Evolutionary conservation across 2,888 invertebrate genomes (phyloP).

Genomic region (Nomada ferruginata): DNA sequence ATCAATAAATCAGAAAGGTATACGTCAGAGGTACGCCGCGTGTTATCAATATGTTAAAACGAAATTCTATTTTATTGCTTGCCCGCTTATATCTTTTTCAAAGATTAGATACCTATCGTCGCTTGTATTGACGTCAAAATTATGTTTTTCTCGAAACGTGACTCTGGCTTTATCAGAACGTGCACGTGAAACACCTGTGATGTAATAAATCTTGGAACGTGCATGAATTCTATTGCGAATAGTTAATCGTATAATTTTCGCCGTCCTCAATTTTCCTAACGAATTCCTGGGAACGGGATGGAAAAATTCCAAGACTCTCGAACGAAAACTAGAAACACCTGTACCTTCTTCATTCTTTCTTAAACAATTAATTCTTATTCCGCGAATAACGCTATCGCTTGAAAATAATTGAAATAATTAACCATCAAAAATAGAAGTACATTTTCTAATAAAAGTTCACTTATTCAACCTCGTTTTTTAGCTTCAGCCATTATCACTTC

Average conservation of each 20-base stretch:
- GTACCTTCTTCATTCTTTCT: too few relatives aligned
- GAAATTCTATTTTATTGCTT: not conserved
- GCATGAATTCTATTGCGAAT: not conserved
- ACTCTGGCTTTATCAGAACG: not conserved
- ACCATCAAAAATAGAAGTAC: too few relatives aligned
- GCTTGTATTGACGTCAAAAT: not conserved
- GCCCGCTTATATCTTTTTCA: not conserved
- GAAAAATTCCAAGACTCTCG: too few relatives aligned
- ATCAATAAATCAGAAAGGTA: too few relatives aligned
- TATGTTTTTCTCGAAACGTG: not conserved
- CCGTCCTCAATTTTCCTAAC: not conserved
- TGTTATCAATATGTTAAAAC: not conserved
- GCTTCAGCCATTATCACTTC: too few relatives aligned
- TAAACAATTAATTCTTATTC: too few relatives aligned
- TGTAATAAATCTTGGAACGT: not conserved
- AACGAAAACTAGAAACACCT: too few relatives aligned
- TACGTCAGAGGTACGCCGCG: too few relatives aligned
- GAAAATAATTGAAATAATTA: too few relatives aligned
- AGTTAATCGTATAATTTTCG: not conserved
- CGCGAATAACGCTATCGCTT: too few relatives aligned
- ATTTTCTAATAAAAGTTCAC: too few relatives aligned
- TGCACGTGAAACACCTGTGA: not conserved
- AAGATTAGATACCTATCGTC: constrained; percentile 6
- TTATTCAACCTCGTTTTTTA: too few relatives aligned
- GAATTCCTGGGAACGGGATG: not conserved